Conservation (phyloP, 2,113 vertebrate species). For the Osmerus mordax region DNA sequence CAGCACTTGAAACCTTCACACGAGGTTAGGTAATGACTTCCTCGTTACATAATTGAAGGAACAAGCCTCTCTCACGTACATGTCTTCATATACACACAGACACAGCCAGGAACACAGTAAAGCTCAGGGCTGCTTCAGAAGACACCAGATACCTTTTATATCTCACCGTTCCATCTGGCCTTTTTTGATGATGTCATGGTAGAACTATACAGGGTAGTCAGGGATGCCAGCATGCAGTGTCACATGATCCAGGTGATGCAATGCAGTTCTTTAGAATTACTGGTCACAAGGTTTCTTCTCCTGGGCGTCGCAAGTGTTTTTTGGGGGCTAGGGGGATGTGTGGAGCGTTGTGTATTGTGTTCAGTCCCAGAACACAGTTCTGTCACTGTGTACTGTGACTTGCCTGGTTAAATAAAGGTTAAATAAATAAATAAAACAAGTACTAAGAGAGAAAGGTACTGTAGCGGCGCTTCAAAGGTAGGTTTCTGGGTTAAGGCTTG, state of each 20-base stretch:
- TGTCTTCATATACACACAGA: neutral
- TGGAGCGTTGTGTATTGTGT: too few species aligned
- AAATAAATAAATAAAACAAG: too few species aligned
- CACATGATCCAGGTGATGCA: neutral
- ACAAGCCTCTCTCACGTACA: neutral
- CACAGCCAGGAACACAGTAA: too few species aligned
- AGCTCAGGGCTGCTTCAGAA: neutral
- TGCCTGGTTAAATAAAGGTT: too few species aligned
- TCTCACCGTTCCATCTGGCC: neutral
- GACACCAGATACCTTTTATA: conserved; percentile 4
- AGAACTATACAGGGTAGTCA: neutral
- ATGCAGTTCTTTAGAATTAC: neutral
- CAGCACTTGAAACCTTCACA: conserved; percentile 2
- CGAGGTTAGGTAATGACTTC: conserved; percentile 15
- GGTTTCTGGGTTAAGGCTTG: too few species aligned
- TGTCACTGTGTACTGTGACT: too few species aligned
- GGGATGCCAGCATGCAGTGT: neutral
- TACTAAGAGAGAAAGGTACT: too few species aligned
- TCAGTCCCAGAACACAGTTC: too few species aligned
- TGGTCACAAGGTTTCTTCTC: conserved; percentile 17
- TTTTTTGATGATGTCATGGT: conserved; percentile 18
- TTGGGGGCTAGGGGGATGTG: conserved; percentile 35
- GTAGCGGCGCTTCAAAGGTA: too few species aligned
- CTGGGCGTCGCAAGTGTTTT: conserved; percentile 9
- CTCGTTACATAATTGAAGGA: conserved; percentile 12